These are phyloP conservation scores for Platyura marginata DNA, from an alignment of 1,140 invertebrate species.

Conservation along the genomic window DNA sequence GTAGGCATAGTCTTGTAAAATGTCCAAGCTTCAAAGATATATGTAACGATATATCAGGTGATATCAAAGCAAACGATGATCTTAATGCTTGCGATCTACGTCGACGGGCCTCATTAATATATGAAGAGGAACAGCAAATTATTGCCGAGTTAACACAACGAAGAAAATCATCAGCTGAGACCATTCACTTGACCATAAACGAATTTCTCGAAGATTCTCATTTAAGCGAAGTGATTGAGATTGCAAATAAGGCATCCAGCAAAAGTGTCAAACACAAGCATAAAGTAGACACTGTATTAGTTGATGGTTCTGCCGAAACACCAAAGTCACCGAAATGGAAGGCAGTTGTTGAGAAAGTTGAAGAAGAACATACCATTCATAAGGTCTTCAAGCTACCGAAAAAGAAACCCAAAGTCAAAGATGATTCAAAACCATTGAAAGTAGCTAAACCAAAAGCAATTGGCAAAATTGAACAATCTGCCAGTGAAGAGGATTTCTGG, in stretches of 20 bases:
- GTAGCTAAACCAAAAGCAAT: slow-evolving; percentile 1
- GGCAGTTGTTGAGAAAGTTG: slow-evolving; percentile 16
- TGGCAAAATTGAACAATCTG: slow-evolving; percentile 14
- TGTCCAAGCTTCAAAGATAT: slow-evolving; percentile 31
- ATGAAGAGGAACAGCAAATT: slow-evolving; percentile 20
- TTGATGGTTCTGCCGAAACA: slow-evolving; percentile 7
- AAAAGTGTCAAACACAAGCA: background rate
- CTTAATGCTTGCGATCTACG: slow-evolving; percentile 27
- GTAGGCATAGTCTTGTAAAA: slow-evolving; percentile 18
- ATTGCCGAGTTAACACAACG: slow-evolving; percentile 16
- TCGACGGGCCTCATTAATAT: slow-evolving; percentile 19
- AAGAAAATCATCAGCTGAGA: background rate
- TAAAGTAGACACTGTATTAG: slow-evolving; percentile 14
- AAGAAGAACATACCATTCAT: slow-evolving; percentile 19
- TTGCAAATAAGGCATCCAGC: slow-evolving; percentile 6
- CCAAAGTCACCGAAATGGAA: slow-evolving; percentile 13
- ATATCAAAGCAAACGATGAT: slow-evolving; percentile 24
- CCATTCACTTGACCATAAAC: background rate
- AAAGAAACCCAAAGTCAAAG: slow-evolving; percentile 10
- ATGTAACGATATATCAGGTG: slow-evolving; percentile 29
- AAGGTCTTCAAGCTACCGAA: slow-evolving; percentile 21
- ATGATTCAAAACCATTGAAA: background rate
- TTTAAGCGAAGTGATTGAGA: slow-evolving; percentile 18
- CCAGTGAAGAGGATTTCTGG: slow-evolving; percentile 24
- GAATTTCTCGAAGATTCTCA: slow-evolving; percentile 10